phyloP scores from a whole-genome alignment of 1,140 invertebrate genomes.

The Halesus radiatus region DNA sequence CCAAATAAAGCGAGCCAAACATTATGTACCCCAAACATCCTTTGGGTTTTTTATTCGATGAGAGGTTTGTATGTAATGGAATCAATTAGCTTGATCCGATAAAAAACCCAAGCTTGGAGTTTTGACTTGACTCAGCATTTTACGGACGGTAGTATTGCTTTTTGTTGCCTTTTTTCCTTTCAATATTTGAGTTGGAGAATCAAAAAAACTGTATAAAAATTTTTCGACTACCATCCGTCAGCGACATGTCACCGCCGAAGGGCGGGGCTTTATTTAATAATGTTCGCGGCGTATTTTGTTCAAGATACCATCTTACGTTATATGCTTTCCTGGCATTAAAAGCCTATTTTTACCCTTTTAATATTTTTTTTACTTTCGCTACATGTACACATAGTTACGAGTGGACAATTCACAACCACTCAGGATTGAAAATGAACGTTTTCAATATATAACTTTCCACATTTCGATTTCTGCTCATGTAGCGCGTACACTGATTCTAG shows the following conservation, averaged over 20 bases:
- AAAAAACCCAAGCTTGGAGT: conserved; percentile 26
- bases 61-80: conserved; percentile 41
- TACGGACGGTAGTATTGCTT: conserved; percentile 31
- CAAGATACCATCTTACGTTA: not conserved
- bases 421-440: no score
- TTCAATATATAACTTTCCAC: no score
- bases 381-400: no score
- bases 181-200: conserved; percentile 41
- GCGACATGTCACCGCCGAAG: conserved; percentile 3
- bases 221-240: conserved; percentile 34
- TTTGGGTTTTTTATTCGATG: not conserved
- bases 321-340: not conserved
- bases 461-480: no score
- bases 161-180: conserved; percentile 39
- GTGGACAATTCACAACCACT: no score
- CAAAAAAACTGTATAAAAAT: conserved; percentile 24
- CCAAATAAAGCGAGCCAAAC: conserved; percentile 27
- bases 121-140: conserved; percentile 47
- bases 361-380: no score
- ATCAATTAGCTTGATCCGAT: conserved; percentile 49
- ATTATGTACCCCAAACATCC: conserved; percentile 6
- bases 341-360: no score
- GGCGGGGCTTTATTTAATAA: conserved; percentile 2
- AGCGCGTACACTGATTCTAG: no score
- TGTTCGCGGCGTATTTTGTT: not conserved